Evolutionary conservation across 2,797 vertebrate genomes (phyloP).

Genomic region (Enteromius afrohamiltoni): DNA sequence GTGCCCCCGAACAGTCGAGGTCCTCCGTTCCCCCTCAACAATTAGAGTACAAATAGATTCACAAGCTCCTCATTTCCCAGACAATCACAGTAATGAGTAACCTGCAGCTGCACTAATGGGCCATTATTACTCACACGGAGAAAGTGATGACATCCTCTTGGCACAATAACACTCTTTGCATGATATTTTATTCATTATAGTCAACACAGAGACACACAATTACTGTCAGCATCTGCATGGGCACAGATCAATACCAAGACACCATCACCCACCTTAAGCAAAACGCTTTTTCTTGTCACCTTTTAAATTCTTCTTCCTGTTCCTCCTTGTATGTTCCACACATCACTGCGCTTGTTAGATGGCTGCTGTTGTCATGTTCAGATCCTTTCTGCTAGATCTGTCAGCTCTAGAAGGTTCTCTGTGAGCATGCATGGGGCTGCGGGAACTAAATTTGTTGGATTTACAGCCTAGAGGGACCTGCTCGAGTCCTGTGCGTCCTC

Average conservation of each 20-base stretch:
- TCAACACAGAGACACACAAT: conserved; percentile 70
- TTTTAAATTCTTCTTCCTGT: conserved; percentile 12
- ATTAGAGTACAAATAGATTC: conserved; percentile 57
- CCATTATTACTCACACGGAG: conserved; percentile 69
- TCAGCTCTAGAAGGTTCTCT: conserved; percentile 53
- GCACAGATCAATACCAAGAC: conserved; percentile 41
- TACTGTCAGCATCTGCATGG: conserved; percentile 59
- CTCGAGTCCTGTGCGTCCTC: conserved; percentile 68
- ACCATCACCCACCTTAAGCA: background rate
- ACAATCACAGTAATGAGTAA: conserved; percentile 65
- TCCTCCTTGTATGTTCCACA: background rate
- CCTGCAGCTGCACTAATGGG: conserved; percentile 65
- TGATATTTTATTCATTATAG: conserved; percentile 79
- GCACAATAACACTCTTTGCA: conserved; percentile 68
- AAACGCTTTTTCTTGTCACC: background rate
- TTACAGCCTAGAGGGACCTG: conserved; percentile 68
- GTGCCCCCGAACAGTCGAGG: conserved; percentile 9
- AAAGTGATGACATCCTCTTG: conserved; percentile 64
- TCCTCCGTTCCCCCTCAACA: conserved; percentile 38
- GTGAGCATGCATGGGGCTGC: conserved; percentile 55
- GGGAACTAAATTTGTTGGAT: conserved; percentile 68
- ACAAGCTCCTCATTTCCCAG: conserved; percentile 60
- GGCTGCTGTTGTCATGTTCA: conserved; percentile 9
- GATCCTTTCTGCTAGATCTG: conserved; percentile 12
- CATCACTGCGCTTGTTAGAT: background rate